A percentile compares a stretch with the other conserved stretches of the same genome.
phyloP scores from a whole-genome alignment of 2,888 invertebrate genomes.

The Polyploca ridens region DNA sequence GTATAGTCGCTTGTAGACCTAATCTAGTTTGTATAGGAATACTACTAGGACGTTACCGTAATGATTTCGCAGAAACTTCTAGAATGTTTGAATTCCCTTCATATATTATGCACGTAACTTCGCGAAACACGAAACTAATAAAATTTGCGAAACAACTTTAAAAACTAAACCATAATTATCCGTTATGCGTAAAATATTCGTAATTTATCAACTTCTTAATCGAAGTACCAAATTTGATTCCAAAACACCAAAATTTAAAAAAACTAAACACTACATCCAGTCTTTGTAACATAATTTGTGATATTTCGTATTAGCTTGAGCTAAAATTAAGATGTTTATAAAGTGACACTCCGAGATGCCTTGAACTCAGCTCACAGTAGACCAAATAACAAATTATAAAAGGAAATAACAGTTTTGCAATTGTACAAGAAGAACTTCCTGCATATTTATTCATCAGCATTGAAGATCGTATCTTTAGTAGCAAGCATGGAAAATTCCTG shows the following conservation, averaged over 20 bases:
- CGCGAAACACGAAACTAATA: neutral
- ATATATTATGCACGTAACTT: neutral
- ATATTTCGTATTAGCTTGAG: too few species aligned
- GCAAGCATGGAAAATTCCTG: neutral
- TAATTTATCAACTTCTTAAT: too few species aligned
- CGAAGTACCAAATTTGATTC: too few species aligned
- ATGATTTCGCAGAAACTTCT: conserved; percentile 1
- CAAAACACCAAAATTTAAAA: too few species aligned
- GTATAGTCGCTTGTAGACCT: neutral
- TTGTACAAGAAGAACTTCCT: neutral
- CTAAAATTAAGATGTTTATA: neutral
- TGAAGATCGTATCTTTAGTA: neutral
- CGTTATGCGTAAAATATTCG: too few species aligned
- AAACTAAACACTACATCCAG: too few species aligned
- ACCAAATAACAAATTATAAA: neutral
- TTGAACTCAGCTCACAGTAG: neutral
- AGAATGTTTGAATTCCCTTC: neutral
- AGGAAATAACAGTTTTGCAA: conserved; percentile 5
- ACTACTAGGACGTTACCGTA: neutral
- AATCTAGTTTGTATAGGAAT: neutral
- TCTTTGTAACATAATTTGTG: too few species aligned
- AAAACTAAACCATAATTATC: too few species aligned
- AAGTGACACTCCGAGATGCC: neutral
- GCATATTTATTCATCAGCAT: neutral
- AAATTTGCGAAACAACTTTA: too few species aligned